Evolutionary conservation across 2,888 invertebrate species (phyloP), one percentile per base, ranked within the genome.

Genomic region (Volucella inflata): DNA sequence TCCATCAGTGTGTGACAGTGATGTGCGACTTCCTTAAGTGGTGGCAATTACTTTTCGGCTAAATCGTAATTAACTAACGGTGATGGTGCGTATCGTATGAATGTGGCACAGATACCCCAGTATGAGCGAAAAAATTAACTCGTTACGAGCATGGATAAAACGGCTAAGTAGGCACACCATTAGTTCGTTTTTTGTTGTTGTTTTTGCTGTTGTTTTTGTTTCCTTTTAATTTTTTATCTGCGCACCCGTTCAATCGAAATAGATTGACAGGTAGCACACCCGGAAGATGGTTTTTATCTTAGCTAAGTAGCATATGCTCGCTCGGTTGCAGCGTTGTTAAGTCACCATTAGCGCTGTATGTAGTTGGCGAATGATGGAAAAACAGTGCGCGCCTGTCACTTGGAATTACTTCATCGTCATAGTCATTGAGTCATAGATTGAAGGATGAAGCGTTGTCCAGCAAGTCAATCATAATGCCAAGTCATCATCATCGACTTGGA

Each of bases 191-290:
- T 30, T n/a, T n/a, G n/a, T 30, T 30, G 21, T 2, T 21, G 21
- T 21, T 21, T 2, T 21, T 30, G 30, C 6, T 30, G 4, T 30
- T 30, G 30, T 6, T 30, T 30, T 30, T 30, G 30, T 30, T 30
- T 30, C 30, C 30, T 59, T 42, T 59, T 48, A 53, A 77, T 77
- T 82, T 76, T 76, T 76, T 70, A 65, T 78, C 42, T 30, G 55
- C n/a, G 59, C 67, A 12, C 16, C 17, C 21, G 44, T 57, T 72
- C 42, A 46, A 30, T 55, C 59, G 51, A 55, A 21, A 67, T 67
- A 76, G 76, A 76, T 81, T 85, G 84, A 81, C 84, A 76, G 84
- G 71, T 55, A 75, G 76, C 80, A 85, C 75, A 70, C 79, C 83
- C 83, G 83, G 83, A 79, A 84, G 79, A 77, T 67, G 64, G 50